A percentile compares a stretch with the other conserved stretches of the same genome.
phyloP scores from a whole-genome alignment of 2,113 vertebrate species.

The Nyctereutes procyonoides region DNA sequence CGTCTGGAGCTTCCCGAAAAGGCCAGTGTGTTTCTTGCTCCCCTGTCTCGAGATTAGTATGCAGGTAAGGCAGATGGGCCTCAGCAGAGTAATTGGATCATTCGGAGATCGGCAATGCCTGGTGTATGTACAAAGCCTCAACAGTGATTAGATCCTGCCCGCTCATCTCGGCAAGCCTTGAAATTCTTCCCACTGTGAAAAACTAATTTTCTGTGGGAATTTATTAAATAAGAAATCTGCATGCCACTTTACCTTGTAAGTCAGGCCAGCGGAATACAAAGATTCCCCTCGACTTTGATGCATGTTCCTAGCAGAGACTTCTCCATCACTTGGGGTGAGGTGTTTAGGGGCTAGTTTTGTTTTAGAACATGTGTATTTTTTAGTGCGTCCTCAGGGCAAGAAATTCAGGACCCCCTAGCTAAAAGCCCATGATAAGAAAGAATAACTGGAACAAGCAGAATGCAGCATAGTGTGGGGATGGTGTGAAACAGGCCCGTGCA shows the following conservation, averaged over 20 bases:
- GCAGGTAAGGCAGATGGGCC: constrained; percentile 88
- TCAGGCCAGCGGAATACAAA: constrained; percentile 86
- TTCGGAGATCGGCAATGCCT: constrained; percentile 89
- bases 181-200: constrained; percentile 93
- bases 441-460: not conserved
- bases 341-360: constrained; percentile 43
- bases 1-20: constrained; percentile 86
- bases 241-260: constrained; percentile 90
- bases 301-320: constrained; percentile 81
- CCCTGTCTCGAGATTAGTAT: constrained; percentile 88
- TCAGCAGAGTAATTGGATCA: constrained; percentile 91
- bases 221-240: constrained; percentile 93
- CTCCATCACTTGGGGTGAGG: constrained; percentile 68
- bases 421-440: not conserved
- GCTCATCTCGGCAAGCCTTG: constrained; percentile 89
- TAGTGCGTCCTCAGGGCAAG: not conserved
- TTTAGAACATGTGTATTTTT: not conserved
- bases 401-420: constrained; percentile 30
- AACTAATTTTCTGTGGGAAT: constrained; percentile 93
- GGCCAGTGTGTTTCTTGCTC: constrained; percentile 81
- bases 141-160: constrained; percentile 91
- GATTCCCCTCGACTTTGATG: constrained; percentile 88
- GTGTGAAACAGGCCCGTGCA: not conserved
- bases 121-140: constrained; percentile 91
- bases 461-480: rapidly evolving